Base-by-base conservation (phyloP, 2,113 vertebrate species). In the Pseudopodoces humilis region DNA sequence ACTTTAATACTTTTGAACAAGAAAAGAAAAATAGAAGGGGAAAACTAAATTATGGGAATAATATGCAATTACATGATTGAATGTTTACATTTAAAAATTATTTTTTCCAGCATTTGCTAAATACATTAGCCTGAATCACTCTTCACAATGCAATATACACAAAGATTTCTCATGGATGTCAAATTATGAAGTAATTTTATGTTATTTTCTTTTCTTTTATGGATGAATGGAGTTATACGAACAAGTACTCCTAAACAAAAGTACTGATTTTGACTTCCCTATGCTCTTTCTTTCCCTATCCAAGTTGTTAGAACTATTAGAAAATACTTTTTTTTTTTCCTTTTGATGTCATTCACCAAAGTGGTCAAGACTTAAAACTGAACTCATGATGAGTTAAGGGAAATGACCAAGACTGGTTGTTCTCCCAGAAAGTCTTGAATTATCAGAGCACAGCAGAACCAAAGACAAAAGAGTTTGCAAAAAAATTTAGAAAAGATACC, bases 151-250 rank as follows among this genome's bases (percentile, higher is more conserved):
- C 70, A 71, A 25, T 79, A 64, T 60, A 68, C 16, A n/a, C 22
- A 11, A 33, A 18, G 24, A 87, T 79, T 94, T 17, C 27, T 84
- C 5, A 2, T 3, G 53, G 25, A 52, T 84, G 65, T 56, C 44
- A 82, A 94, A 68, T 68, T 85, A 92, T 63, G 12, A 95, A 79
- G 44, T 20, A 82, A 88, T 79, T 83, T 92, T 52, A 72, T 86
- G 43, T 25, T 67, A 60, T 78, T 83, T 88, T 76, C 24, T 81
- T 78, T 75, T 86, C 30, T 64, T 64, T 85, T 83, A 79, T 53
- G 27, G 62, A 68, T 92, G 10, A 89, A 87, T 82, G n/a, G 47
- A 82, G 8, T 81, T 30, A 55, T 46, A 25, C 0, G 35, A 94
- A 91, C 35, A 89, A 85, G 63, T 74, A 39, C 8, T 82, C 27